Base-by-base conservation (phyloP, 2,113 vertebrate species). In the Eptesicus fuscus region DNA sequence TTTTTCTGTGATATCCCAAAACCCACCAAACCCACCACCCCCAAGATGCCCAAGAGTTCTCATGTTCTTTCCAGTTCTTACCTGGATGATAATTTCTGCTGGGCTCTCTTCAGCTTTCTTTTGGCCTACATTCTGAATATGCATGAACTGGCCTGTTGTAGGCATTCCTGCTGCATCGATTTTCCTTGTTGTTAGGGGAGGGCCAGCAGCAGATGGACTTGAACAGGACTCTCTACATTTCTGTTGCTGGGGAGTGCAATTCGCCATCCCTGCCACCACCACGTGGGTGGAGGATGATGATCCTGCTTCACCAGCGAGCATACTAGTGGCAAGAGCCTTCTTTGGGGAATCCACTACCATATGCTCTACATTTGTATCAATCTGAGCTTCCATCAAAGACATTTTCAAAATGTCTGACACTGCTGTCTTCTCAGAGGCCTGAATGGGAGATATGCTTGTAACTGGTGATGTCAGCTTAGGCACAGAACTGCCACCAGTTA, bases 361-460 rank as follows among this genome's bases (percentile, higher is more conserved):
- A 90, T 98, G 98, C 97, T 99, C 99, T 5, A 98, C 95, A 95
- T 99, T 98, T 16, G 99, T 98, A 95, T 99, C 99, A 92, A 99
- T 99, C 98, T 99, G 99, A 56, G 99, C 99, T 98, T 99, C 99
- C 99, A 99, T 99, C 99, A 99, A 98, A 98, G 99, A 99, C 98
- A 99, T 99, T 98, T 99, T 99, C 98, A 99, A 98, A 98, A 99
- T 99, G 98, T 99, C 99, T 7, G 99, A 99, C 97, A 99, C 99
- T 0, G 99, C 98, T 80, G 99, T 96, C 98, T 99, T 99, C 92
- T 97, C 98, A 11, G 98, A 97, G 30, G 99, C 94, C 84, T 98
- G 97, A 89, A 95, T 94, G 69, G 98, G 98, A 95, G 98, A 98
- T 84, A 98, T 97, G 98, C 98, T 98, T 74, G 98, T 98, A 96